Conservation (phyloP, 2,888 invertebrate species). For the Biston betularia region DNA sequence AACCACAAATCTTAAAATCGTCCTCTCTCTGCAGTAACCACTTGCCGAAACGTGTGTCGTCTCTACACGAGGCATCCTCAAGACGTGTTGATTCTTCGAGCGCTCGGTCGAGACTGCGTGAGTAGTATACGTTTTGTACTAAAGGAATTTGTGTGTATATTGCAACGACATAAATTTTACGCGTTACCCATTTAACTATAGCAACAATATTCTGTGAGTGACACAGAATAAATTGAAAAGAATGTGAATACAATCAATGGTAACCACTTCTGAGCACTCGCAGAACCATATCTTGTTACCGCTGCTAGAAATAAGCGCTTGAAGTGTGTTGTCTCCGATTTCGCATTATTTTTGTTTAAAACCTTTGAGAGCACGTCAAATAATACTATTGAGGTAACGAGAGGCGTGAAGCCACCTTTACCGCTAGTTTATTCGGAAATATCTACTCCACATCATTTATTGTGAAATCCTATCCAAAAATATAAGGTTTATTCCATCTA, state of each 20-base stretch:
- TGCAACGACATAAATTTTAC: background rate
- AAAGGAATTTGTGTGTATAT: too few relatives aligned
- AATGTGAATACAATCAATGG: conserved; percentile 25
- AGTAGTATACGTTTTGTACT: too few relatives aligned
- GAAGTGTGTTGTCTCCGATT: conserved; percentile 37
- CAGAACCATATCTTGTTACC: conserved; percentile 48
- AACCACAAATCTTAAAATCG: too few relatives aligned
- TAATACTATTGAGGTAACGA: conserved; percentile 18
- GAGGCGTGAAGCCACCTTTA: background rate
- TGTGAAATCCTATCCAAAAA: background rate
- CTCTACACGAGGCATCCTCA: too few relatives aligned
- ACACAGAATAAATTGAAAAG: background rate
- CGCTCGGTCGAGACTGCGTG: too few relatives aligned
- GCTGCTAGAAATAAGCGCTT: conserved; percentile 44
- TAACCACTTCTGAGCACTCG: conserved; percentile 29
- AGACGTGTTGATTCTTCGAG: too few relatives aligned
- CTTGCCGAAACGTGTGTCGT: too few relatives aligned
- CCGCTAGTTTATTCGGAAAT: background rate
- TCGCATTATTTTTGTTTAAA: conserved; percentile 32
- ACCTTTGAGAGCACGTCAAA: conserved; percentile 24
- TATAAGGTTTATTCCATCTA: background rate
- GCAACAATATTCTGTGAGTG: too few relatives aligned
- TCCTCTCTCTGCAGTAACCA: too few relatives aligned
- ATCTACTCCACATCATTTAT: background rate
- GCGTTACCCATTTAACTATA: background rate